A percentile compares a stretch with the other conserved stretches of the same genome.
Evolutionary conservation across 2,888 invertebrate genomes (phyloP).

Genomic region (Argyra leucocephala): DNA sequence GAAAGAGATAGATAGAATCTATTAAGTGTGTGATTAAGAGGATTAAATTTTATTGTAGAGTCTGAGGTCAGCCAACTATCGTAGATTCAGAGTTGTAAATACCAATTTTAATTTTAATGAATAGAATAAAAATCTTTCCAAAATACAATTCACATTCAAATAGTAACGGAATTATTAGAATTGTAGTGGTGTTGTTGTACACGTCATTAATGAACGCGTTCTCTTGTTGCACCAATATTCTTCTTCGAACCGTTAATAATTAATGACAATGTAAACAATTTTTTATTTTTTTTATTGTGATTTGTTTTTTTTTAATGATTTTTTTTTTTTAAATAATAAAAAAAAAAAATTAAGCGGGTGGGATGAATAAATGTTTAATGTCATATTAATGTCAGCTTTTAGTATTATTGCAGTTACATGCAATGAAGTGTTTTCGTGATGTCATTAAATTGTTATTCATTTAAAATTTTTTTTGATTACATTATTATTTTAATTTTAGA

Average conservation of each 20-base stretch:
- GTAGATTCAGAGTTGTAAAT: no score
- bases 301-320: neutral
- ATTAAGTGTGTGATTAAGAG: neutral
- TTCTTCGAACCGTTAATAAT: neutral
- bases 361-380: neutral
- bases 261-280: constrained; percentile 6
- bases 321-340: neutral
- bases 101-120: no score
- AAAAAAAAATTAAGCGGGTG: neutral
- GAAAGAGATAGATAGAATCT: neutral
- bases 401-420: no score
- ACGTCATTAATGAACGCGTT: neutral
- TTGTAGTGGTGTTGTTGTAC: no score
- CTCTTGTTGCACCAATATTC: no score
- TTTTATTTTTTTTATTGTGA: neutral
- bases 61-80: neutral
- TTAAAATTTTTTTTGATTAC: neutral
- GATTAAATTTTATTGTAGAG: neutral
- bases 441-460: no score
- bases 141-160: neutral
- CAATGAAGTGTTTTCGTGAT: neutral
- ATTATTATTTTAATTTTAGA: neutral
- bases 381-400: no score
- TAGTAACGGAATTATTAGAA: neutral
- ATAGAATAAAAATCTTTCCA: no score